A percentile compares a stretch with the other conserved stretches of the same genome.
phyloP scores from a whole-genome alignment of 2,797 vertebrate species.

The Uromys caudimaculatus region DNA sequence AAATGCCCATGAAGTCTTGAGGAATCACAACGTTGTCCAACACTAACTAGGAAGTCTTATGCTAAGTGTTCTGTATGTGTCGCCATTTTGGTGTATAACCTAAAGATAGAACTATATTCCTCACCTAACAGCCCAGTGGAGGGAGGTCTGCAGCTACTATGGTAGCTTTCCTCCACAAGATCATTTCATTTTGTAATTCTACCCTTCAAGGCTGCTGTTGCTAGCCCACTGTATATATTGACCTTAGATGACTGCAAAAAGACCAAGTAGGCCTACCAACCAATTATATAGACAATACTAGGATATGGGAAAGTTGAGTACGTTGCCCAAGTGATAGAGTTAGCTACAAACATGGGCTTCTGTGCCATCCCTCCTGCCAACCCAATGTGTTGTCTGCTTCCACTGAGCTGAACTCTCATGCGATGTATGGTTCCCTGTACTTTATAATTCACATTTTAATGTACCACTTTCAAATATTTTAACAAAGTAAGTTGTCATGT shows the following conservation, averaged over 20 bases:
- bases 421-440: background rate
- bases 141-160: too few species aligned
- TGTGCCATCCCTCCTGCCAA: too few species aligned
- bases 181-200: background rate
- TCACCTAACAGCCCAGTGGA: background rate
- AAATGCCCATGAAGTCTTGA: background rate
- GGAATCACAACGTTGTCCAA: background rate
- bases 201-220: background rate
- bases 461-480: background rate
- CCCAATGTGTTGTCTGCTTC: background rate
- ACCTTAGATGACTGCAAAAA: background rate
- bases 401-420: rapidly evolving
- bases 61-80: background rate
- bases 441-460: background rate
- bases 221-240: background rate
- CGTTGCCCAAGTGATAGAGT: background rate
- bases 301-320: background rate
- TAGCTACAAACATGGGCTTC: background rate
- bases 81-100: background rate
- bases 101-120: background rate
- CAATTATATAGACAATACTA: background rate
- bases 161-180: background rate
- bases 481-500: background rate
- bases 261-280: background rate
- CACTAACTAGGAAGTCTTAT: background rate